These are phyloP conservation scores for Lasioglossum morio DNA, from an alignment of 2,888 invertebrate species.

Conservation along the genomic window DNA sequence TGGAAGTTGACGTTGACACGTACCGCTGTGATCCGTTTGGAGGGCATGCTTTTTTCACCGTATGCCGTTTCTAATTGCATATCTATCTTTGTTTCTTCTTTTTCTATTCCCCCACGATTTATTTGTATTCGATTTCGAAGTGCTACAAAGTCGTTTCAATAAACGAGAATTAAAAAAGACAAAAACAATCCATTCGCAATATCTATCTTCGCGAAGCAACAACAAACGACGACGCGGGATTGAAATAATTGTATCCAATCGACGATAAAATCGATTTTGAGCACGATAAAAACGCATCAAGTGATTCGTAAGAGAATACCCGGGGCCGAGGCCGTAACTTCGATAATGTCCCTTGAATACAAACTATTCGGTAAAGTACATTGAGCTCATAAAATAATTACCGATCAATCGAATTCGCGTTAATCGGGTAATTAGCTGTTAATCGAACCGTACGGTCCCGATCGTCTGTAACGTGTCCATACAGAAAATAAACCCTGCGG, in stretches of 20 bases:
- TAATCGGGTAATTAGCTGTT: slow-evolving; percentile 79
- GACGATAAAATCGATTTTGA: slow-evolving; percentile 29
- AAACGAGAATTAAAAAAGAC: not conserved
- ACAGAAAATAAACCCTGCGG: slow-evolving; percentile 35
- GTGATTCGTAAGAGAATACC: slow-evolving; percentile 50
- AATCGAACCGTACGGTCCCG: slow-evolving; percentile 64
- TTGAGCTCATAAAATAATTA: slow-evolving; percentile 77
- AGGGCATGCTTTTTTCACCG: not conserved
- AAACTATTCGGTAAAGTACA: slow-evolving; percentile 44
- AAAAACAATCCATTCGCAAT: not conserved
- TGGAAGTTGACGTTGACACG: not conserved
- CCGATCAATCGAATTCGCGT: slow-evolving; percentile 70
- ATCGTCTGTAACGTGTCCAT: slow-evolving; percentile 46
- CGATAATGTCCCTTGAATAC: slow-evolving; percentile 48
- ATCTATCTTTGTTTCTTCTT: not conserved
- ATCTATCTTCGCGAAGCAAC: not conserved
- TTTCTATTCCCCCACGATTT: not conserved
- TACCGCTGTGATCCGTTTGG: not conserved
- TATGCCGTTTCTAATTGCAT: not conserved
- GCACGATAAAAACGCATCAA: slow-evolving; percentile 26
- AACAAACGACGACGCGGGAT: not conserved
- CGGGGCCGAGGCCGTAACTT: slow-evolving; percentile 22
- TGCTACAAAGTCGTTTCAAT: not conserved
- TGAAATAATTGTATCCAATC: not conserved
- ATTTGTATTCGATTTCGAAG: not conserved